Evolutionary conservation across 1,140 invertebrate genomes (phyloP), one percentile per base, ranked within the genome.

Genomic region (Triops longicaudatus): DNA sequence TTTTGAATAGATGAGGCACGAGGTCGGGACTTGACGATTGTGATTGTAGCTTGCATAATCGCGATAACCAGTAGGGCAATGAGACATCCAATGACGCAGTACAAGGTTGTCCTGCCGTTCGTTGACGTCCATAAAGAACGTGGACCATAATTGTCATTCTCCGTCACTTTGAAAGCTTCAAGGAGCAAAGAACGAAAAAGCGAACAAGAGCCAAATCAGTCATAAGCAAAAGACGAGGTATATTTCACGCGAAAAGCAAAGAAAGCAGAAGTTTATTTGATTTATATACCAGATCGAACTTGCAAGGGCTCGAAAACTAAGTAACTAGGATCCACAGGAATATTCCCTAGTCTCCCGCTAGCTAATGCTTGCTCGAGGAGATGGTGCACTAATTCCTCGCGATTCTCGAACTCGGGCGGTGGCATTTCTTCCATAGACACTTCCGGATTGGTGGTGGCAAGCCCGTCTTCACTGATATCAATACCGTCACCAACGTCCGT

Each of bases 31-130:
- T 88, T 88, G 77, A 86, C 86, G 78, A 96, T 88, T 1, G 93
- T 96, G 82, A 93, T 94, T 63, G 86, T 89, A 5, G 93, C 93
- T 85, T 96, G 94, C 26, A 96, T 86, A 3, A 96, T 79, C 14
- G 92, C 91, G 10, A 96, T 86, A 10, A 93, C 84, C 14, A 95
- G 85, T 75, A 97, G 83, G 1, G 92, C 93, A 14, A 87, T 89
- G 77, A 96, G 89, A 78, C 93, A 92, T 10, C 90, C 94, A 71
- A 93, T 86, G 12, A 96, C 91, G 78, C 93, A 90, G 85, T 93
- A 95, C 76, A 94, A 84, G 81, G 93, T 92, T 3, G 89, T 89
- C 80, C 88, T 88, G 1, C 90, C 88, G 50, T 83, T 76, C 75
- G 72, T 44, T 80, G 78, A 77, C 26, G 63, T 72, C 79, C 78